A percentile compares a stretch with the other conserved stretches of the same genome.
Evolutionary conservation across 1,140 invertebrate genomes (phyloP).

Genomic region (Bombus waltoni): DNA sequence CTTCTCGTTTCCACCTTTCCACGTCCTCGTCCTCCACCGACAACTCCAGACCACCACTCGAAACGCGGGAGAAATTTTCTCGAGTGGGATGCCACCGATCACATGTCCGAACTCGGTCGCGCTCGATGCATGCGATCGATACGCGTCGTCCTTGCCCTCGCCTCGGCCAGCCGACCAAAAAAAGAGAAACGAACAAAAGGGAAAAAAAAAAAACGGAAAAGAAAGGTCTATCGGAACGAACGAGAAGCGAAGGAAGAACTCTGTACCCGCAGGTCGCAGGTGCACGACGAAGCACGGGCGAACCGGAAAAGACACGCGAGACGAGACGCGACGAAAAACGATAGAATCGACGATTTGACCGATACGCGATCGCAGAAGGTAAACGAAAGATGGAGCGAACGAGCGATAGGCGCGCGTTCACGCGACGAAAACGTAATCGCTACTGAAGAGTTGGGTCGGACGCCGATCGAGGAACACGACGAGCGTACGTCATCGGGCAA

Average conservation of each 20-base stretch:
- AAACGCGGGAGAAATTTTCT: conserved; percentile 12
- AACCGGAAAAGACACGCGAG: no score
- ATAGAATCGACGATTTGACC: no score
- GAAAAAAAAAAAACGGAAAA: no score
- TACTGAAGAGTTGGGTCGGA: conserved; percentile 14
- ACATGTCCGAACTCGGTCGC: conserved; percentile 18
- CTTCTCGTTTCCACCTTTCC: not conserved
- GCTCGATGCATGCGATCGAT: not conserved
- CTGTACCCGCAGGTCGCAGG: no score
- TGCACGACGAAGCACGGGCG: no score
- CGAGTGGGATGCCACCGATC: not conserved
- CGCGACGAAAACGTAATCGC: conserved; percentile 20
- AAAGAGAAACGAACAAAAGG: no score
- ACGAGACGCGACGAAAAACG: no score
- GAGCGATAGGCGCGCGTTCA: not conserved
- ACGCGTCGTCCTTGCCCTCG: not conserved
- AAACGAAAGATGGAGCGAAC: not conserved
- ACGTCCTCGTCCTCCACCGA: not conserved
- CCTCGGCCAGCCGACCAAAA: no score
- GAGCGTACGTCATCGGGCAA: conserved; percentile 25
- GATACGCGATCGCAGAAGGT: not conserved
- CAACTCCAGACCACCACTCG: conserved; percentile 15
- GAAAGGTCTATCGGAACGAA: no score
- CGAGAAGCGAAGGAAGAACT: not conserved
- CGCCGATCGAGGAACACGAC: conserved; percentile 21